Conservation (phyloP, 2,797 vertebrate genomes). For the Lepilemur septentrionalis region DNA sequence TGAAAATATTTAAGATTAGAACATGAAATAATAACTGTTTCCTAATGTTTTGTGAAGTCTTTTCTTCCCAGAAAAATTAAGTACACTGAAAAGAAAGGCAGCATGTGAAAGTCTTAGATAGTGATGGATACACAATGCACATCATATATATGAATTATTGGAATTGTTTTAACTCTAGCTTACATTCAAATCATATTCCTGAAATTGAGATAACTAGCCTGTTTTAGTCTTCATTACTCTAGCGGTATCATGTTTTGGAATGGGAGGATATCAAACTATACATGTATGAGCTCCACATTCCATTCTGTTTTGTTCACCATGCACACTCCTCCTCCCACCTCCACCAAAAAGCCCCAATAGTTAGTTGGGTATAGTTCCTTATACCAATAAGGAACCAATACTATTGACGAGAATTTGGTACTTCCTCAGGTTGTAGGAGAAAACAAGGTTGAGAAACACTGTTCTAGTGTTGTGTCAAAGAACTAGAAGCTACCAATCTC, state of each 20-base stretch:
- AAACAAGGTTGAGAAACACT: not conserved
- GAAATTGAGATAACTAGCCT: not conserved
- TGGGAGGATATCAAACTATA: not conserved
- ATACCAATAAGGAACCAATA: not conserved
- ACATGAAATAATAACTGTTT: not conserved
- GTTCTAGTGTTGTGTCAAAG: not conserved
- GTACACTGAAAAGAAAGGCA: not conserved
- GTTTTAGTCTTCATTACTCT: not conserved
- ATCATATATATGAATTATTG: not conserved
- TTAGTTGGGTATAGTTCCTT: too few species aligned
- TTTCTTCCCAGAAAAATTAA: not conserved
- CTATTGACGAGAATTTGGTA: not conserved
- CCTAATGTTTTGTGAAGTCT: constrained; percentile 1
- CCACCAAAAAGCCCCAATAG: not conserved
- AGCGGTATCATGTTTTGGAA: not conserved
- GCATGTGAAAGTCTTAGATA: not conserved
- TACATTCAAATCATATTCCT: not conserved
- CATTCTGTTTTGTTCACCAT: not conserved
- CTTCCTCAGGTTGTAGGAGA: not conserved
- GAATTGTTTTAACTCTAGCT: not conserved
- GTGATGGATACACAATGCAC: not conserved
- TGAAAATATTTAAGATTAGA: constrained; percentile 22
- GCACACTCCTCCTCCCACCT: not conserved
- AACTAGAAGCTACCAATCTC: not conserved
- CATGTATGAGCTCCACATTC: not conserved